Evolutionary conservation across 1,140 invertebrate species (phyloP).

Genomic region (Drosophila arizonae): DNA sequence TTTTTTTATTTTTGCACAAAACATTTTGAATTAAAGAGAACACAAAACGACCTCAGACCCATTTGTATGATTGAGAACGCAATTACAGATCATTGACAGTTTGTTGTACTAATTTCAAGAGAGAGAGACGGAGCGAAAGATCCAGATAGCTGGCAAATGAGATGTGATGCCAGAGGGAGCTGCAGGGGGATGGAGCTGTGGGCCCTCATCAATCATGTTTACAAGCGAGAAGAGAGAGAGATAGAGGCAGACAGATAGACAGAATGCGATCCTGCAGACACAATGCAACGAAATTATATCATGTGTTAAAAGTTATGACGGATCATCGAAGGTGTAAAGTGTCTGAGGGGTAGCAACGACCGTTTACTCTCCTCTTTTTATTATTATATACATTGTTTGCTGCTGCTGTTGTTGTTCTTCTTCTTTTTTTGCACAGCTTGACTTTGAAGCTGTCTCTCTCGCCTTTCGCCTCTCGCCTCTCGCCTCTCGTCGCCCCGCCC

Average conservation of each 20-base stretch:
- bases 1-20: no score
- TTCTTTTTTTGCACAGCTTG: conserved; percentile 73
- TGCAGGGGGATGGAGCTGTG: not conserved
- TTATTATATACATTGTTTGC: not conserved
- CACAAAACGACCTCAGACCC: no score
- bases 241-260: no score
- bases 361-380: conserved; percentile 4
- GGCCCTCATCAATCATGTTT: conserved; percentile 72
- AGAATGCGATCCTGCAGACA: conserved; percentile 59
- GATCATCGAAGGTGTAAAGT: conserved; percentile 80
- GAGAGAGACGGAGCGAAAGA: not conserved
- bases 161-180: not conserved
- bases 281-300: conserved; percentile 77
- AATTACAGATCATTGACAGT: conserved; percentile 79
- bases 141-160: not conserved
- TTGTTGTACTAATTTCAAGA: conserved; percentile 71
- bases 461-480: not conserved
- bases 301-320: conserved; percentile 81
- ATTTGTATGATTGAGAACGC: conserved; percentile 62
- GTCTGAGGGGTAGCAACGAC: conserved; percentile 56
- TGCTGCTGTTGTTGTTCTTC: not conserved
- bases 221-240: conserved; percentile 31
- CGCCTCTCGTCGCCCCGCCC: not conserved
- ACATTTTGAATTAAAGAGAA: no score
- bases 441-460: conserved; percentile 53